Evolutionary conservation across 2,113 vertebrate species (phyloP), one percentile per base, ranked within the genome.

Genomic region (Antechinus stuartii): DNA sequence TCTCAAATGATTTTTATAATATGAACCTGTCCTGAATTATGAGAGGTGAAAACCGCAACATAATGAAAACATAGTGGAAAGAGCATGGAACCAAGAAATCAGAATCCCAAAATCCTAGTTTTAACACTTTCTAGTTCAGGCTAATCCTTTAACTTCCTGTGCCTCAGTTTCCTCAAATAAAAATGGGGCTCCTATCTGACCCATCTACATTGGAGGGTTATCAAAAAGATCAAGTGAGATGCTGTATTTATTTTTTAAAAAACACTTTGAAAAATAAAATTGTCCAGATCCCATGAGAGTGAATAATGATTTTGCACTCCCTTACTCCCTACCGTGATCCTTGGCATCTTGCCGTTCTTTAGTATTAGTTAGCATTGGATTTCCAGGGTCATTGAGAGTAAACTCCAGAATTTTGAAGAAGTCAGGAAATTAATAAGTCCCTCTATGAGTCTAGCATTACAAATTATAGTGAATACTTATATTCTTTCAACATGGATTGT

Each of bases 361-460:
- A 8, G 22, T 76, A 23, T n/a, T 42, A 84, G n/a, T 84, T 84
- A 42, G 6, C 6, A 42, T 84, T 84, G n/a, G 5, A 42, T 23
- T 84, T 19, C 68, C 9, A 2, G 14, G 35, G 14, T 16, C 35
- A n/a, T 7, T n/a, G 14, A 76, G 61, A 76, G 35, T 76, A 76
- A 35, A 68, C 11, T 35, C 61, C 30, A 68, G 23, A 84, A 42
- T 76, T 95, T 42, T 42, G 35, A 84, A 84, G 19, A 35, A 93
- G 68, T 35, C 91, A 47, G 76, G 76, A 95, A 90, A 61, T 90
- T 91, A 25, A n/a, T 23, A 93, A 53, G 49, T 53, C 10, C 46
- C 54, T 61, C n/a, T 54, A 4, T 89, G 76, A 76, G 92, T 55
- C 56, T 96, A 89, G 42, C 89, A 16, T 96, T 94, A 90, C 47